Evolutionary conservation across 2,797 vertebrate genomes (phyloP), one percentile per base, ranked within the genome.

Genomic region (Rhinichthys osculus): DNA sequence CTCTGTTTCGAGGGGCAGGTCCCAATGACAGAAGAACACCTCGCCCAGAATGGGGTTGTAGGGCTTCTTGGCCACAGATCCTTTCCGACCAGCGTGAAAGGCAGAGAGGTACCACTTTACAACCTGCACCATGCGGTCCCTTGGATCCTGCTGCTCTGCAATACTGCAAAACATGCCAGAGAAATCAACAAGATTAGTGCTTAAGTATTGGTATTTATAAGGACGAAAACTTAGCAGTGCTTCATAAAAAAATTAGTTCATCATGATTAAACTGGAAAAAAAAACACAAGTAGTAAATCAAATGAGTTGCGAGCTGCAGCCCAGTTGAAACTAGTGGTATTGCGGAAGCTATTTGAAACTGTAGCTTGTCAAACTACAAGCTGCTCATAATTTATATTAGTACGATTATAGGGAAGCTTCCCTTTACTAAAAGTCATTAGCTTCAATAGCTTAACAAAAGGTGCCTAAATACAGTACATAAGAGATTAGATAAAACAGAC

Each of bases 41-140:
- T 99, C 98, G 1, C 98, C 98, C 91, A 99, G 93, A 80, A 99
- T 98, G 33, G 98, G 98, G 89, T 99, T 99, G 94, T 99, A 99
- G 81, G 98, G 98, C 91, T 99, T 99, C 93, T 99, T 99, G 91
- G 98, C 98, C 91, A 99, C 98, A 0, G 98, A 99, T 74, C 98
- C 98, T 94, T 98, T 99, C 92, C 98, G 96, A 88, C 98, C 98
- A 42, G 98, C 98, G 27, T 99, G 98, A 92, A 99, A 99, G 79
- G 98, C 98, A 69, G 98, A 99, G 88, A 99, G 96, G 94, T 99
- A 99, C 98, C 98, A 99, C 84, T 96, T 97, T 5, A 99, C 97
- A 91, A 99, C 97, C 5, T 99, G 95, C 44, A 99, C 96, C 97
- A 99, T 99, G 87, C 98, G 96, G 59, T 99, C 98, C 91, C 93